These are phyloP conservation scores for Oceanodroma leucorhoa DNA, from an alignment of 2,797 vertebrate species.

Conservation along the genomic window DNA sequence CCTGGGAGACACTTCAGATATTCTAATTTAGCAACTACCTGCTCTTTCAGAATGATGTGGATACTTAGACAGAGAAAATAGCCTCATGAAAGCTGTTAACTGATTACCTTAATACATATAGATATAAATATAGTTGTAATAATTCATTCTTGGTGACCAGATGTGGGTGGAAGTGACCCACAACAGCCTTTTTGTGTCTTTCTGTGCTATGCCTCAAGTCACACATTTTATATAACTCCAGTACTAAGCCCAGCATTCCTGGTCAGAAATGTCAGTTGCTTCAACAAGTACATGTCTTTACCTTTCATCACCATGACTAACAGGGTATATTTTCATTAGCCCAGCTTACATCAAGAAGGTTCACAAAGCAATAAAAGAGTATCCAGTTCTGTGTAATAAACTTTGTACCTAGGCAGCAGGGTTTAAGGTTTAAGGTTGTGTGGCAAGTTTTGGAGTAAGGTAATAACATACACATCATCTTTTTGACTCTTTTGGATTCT, in stretches of 20 bases:
- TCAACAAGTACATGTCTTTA: not conserved
- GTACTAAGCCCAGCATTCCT: not conserved
- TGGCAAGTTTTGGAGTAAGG: not conserved
- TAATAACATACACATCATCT: not conserved
- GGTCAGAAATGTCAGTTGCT: not conserved
- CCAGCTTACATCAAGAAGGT: not conserved
- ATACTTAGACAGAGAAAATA: slow-evolving; percentile 40
- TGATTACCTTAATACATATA: slow-evolving; percentile 39
- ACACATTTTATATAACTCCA: not conserved
- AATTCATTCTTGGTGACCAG: not conserved
- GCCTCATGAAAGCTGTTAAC: slow-evolving; percentile 24
- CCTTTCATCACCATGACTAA: not conserved
- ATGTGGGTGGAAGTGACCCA: not conserved
- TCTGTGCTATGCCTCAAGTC: not conserved
- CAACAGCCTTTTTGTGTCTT: not conserved
- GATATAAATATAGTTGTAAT: slow-evolving; percentile 29
- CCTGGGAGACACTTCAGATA: slow-evolving; percentile 30
- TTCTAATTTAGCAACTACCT: slow-evolving; percentile 27
- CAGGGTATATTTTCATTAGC: not conserved
- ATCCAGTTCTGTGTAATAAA: not conserved
- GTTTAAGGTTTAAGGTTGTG: not conserved
- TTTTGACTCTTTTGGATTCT: not conserved
- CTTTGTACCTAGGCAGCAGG: not conserved
- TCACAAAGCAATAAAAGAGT: not conserved
- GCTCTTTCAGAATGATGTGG: not conserved